phyloP scores from a whole-genome alignment of 2,888 invertebrate species.

The Deilephila elpenor region DNA sequence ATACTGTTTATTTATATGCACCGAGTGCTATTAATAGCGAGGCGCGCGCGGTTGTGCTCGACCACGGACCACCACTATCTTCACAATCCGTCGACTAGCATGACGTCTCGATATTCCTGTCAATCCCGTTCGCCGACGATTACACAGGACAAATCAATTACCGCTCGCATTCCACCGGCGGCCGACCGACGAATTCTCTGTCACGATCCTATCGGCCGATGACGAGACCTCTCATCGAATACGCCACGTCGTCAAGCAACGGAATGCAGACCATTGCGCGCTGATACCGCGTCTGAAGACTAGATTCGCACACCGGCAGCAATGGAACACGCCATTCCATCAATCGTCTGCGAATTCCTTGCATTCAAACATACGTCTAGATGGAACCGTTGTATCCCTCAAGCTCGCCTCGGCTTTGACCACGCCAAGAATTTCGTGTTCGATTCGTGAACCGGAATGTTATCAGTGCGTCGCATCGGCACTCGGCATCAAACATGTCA shows the following conservation, averaged over 20 bases:
- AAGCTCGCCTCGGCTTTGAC: conserved; percentile 68
- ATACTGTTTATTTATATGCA: background rate
- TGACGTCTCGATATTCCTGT: conserved; percentile 75
- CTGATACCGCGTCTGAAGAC: conserved; percentile 57
- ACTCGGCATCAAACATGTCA: conserved; percentile 70
- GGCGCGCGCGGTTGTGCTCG: conserved; percentile 1
- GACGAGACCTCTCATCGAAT: conserved; percentile 72
- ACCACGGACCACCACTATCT: conserved; percentile 35
- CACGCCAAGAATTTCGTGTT: conserved; percentile 78
- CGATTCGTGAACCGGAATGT: conserved; percentile 79
- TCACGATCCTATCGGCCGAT: conserved; percentile 77
- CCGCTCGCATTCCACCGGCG: conserved; percentile 77
- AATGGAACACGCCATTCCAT: conserved; percentile 74
- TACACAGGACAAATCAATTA: conserved; percentile 84
- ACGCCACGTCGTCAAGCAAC: conserved; percentile 56
- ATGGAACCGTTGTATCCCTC: conserved; percentile 64
- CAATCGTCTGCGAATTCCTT: conserved; percentile 75
- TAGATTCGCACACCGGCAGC: conserved; percentile 68
- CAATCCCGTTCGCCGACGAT: conserved; percentile 72
- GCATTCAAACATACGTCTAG: conserved; percentile 72
- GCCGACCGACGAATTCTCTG: conserved; percentile 79
- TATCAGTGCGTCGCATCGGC: conserved; percentile 78
- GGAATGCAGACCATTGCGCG: conserved; percentile 71
- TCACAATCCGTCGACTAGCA: conserved; percentile 46
- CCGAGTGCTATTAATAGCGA: conserved; percentile 13